These are phyloP conservation scores for Drosophila neotestacea DNA, from an alignment of 2,888 invertebrate species.

Conservation along the genomic window DNA sequence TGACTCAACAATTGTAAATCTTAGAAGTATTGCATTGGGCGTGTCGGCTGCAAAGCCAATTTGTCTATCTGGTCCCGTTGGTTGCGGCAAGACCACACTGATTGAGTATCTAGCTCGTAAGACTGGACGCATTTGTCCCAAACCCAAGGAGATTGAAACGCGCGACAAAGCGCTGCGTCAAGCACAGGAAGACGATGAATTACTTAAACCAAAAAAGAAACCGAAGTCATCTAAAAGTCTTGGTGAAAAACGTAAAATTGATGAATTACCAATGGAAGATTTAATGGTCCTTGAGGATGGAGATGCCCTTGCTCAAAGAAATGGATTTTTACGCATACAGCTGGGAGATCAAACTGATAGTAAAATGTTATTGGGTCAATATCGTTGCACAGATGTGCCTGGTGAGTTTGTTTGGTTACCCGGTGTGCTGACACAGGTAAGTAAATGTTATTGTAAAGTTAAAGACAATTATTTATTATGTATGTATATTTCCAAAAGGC, in stretches of 20 bases:
- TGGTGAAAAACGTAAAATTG: conserved; percentile 63
- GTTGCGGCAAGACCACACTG: conserved; percentile 96
- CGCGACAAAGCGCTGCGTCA: conserved; percentile 23
- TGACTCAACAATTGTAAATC: conserved; percentile 90
- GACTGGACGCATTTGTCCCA: conserved; percentile 88
- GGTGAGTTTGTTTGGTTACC: conserved; percentile 99
- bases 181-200: conserved; percentile 51
- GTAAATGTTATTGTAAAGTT: background rate
- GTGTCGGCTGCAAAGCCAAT: conserved; percentile 90
- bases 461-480: background rate
- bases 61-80: conserved; percentile 94
- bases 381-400: conserved; percentile 96
- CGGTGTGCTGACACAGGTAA: conserved; percentile 94
- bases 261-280: conserved; percentile 42
- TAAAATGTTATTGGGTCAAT: conserved; percentile 94
- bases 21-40: conserved; percentile 92
- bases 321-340: conserved; percentile 93
- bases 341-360: conserved; percentile 98
- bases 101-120: conserved; percentile 94
- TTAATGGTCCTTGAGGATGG: conserved; percentile 50
- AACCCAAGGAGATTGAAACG: conserved; percentile 68
- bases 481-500: conserved; percentile 85
- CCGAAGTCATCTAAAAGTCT: conserved; percentile 31
- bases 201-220: conserved; percentile 54
- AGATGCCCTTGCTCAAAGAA: conserved; percentile 42